These are phyloP conservation scores for Ricordea florida DNA, from an alignment of 92 coral and sea anemone genomes.

Conservation along the genomic window DNA sequence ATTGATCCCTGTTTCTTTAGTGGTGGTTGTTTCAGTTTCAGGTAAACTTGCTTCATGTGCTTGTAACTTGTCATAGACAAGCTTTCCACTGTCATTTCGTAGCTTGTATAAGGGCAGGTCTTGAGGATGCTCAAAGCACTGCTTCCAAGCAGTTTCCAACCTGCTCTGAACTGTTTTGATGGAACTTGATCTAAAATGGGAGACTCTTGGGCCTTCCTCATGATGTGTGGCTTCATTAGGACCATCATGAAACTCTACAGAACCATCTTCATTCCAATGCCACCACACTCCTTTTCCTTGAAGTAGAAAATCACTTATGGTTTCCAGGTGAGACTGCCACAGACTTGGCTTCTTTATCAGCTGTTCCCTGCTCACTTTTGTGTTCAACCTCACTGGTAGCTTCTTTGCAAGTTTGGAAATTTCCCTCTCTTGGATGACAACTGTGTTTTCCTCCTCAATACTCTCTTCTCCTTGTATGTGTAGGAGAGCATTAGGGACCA, in stretches of 20 bases:
- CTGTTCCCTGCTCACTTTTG: background rate
- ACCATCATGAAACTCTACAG: slow-evolving; percentile 41
- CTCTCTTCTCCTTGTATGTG: slow-evolving; percentile 40
- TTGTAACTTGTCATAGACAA: background rate
- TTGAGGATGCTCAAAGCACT: background rate
- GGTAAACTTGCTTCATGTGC: background rate
- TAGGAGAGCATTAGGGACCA: slow-evolving; percentile 32
- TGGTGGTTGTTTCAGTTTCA: background rate
- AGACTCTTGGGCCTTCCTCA: background rate
- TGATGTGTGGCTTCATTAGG: background rate
- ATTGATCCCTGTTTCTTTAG: background rate
- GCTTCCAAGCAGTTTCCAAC: slow-evolving; percentile 3
- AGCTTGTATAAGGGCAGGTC: slow-evolving; percentile 14
- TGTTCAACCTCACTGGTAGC: slow-evolving; percentile 6
- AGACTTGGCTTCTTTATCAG: slow-evolving; percentile 20
- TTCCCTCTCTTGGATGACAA: slow-evolving; percentile 19
- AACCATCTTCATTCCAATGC: slow-evolving; percentile 40
- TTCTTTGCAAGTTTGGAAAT: slow-evolving; percentile 20
- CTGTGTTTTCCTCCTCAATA: background rate
- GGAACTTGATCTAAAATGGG: slow-evolving; percentile 27
- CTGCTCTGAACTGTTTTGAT: background rate
- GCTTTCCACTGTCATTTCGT: slow-evolving; percentile 9
- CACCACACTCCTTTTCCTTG: slow-evolving; percentile 23
- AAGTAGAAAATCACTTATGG: slow-evolving; percentile 18
- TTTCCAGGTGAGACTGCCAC: slow-evolving; percentile 44